These are phyloP conservation scores for Amia ocellicauda DNA, from an alignment of 2,113 vertebrate genomes.

Conservation along the genomic window DNA sequence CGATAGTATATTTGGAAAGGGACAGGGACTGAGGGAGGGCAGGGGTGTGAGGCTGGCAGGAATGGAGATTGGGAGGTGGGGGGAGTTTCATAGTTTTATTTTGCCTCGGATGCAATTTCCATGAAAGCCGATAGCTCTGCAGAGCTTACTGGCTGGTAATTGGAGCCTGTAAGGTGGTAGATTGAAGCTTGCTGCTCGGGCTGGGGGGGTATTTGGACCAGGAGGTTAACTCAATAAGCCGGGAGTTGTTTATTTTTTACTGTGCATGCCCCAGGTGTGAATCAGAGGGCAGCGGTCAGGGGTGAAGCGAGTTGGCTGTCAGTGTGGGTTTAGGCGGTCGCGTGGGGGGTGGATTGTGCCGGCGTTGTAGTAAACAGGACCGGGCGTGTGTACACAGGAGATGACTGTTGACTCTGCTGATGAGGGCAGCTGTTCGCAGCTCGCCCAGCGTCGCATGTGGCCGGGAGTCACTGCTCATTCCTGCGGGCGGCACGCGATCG, in stretches of 20 bases:
- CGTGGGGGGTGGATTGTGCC: too few relatives aligned
- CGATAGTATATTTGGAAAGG: slow-evolving; percentile 17
- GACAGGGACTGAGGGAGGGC: slow-evolving; percentile 18
- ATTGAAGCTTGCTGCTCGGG: slow-evolving; percentile 37
- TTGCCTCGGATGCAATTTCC: slow-evolving; percentile 18
- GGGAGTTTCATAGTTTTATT: slow-evolving; percentile 16
- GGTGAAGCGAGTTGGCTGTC: background rate
- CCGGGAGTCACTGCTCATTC: background rate
- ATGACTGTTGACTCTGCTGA: background rate
- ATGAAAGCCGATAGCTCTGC: slow-evolving; percentile 24
- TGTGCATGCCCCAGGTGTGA: background rate
- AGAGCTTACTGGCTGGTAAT: slow-evolving; percentile 33
- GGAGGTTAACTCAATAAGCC: background rate
- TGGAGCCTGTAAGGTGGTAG: slow-evolving; percentile 40
- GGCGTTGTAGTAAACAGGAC: too few relatives aligned
- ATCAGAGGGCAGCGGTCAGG: background rate
- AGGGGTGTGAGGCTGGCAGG: background rate
- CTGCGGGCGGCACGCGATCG: background rate
- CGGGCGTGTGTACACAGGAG: background rate
- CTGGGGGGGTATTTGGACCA: slow-evolving; percentile 18
- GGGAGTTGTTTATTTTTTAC: background rate
- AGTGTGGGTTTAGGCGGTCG: background rate
- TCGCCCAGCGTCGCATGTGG: background rate
- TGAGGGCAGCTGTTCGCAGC: background rate
- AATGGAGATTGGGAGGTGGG: slow-evolving; percentile 28